phyloP scores from a whole-genome alignment of 2,113 vertebrate genomes.

The Vireo altiloquus region DNA sequence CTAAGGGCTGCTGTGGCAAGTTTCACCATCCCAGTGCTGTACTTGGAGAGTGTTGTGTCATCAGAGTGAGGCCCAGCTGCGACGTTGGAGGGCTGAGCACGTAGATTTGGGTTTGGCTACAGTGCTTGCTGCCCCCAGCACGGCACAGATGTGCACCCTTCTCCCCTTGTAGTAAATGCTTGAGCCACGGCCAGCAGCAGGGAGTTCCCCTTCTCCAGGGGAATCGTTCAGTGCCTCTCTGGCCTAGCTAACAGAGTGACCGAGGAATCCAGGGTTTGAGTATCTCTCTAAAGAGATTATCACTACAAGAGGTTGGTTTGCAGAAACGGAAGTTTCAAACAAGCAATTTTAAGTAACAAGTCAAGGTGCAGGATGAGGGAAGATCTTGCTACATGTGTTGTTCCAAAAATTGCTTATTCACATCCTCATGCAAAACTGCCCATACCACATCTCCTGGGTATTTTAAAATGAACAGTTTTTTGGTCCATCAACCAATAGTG shows the following conservation, averaged over 20 bases:
- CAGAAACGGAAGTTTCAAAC: background rate
- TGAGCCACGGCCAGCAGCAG: background rate
- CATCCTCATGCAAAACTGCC: background rate
- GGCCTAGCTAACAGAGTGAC: background rate
- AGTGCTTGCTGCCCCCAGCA: background rate
- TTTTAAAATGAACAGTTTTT: background rate
- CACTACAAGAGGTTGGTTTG: background rate
- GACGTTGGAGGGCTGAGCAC: background rate
- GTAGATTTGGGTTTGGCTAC: background rate
- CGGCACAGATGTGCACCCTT: background rate
- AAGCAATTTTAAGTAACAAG: background rate
- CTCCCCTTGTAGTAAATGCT: background rate
- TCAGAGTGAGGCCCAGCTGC: background rate
- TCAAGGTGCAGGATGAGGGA: background rate
- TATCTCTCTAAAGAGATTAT: background rate
- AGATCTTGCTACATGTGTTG: background rate
- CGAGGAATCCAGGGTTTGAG: background rate
- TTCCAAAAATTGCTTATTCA: slow-evolving; percentile 18
- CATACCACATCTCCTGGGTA: background rate
- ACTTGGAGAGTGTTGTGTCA: background rate
- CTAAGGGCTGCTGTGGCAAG: background rate
- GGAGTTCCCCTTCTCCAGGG: background rate
- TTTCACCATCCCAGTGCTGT: background rate
- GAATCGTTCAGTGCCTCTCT: background rate
- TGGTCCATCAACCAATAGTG: background rate